These are phyloP conservation scores for Epinotia demarniana DNA, from an alignment of 2,888 invertebrate genomes.

Conservation along the genomic window DNA sequence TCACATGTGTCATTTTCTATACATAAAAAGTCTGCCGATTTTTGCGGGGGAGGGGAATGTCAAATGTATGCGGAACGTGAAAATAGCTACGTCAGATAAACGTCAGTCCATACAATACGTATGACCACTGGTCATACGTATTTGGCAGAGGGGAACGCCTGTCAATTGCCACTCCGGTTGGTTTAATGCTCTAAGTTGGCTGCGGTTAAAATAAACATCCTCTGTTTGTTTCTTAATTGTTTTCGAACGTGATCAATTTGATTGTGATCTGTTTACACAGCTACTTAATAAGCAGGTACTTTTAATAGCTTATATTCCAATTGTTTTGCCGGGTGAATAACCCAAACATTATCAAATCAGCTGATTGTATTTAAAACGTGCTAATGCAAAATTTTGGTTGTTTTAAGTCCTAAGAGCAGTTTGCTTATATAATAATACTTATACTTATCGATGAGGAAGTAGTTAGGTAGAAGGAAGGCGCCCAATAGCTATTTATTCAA, in stretches of 20 bases:
- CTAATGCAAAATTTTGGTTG: background rate
- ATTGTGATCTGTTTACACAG: background rate
- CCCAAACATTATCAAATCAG: constrained; percentile 1
- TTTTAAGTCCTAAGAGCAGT: background rate
- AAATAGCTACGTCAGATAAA: too few species aligned
- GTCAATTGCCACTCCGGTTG: too few species aligned
- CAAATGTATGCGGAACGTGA: too few species aligned
- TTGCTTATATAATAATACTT: too few species aligned
- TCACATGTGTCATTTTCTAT: too few species aligned
- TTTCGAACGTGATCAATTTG: constrained; percentile 10
- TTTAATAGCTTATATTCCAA: background rate
- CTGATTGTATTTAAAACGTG: background rate
- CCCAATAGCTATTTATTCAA: too few species aligned
- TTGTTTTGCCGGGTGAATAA: background rate
- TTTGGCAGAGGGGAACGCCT: too few species aligned
- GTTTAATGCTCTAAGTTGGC: too few species aligned
- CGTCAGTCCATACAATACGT: too few species aligned
- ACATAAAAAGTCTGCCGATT: too few species aligned
- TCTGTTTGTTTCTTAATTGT: constrained; percentile 18
- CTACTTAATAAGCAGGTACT: background rate
- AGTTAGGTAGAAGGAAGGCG: background rate
- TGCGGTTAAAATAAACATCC: constrained; percentile 8
- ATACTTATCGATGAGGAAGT: background rate
- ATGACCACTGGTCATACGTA: too few species aligned
- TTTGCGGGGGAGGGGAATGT: too few species aligned